These are phyloP conservation scores for Actinostola sp. DNA, from an alignment of 92 coral and sea anemone species.

Conservation along the genomic window DNA sequence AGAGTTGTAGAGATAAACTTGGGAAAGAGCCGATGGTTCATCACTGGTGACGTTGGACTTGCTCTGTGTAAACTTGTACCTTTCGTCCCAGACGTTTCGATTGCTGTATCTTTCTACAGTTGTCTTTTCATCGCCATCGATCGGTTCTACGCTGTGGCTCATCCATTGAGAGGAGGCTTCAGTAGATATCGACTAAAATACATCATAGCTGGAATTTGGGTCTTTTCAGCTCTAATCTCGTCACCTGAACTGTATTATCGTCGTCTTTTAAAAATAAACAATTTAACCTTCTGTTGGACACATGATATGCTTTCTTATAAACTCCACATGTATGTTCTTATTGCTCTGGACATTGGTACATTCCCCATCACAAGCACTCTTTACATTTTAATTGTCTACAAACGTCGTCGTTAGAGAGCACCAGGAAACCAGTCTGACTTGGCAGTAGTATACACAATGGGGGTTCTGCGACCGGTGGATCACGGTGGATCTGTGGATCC, in stretches of 20 bases:
- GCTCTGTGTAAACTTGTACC: conserved; percentile 8
- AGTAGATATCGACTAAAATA: conserved; percentile 15
- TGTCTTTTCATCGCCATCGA: conserved; percentile 24
- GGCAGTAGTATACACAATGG: too few species aligned
- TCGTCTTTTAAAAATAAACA: not conserved
- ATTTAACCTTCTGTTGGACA: not conserved
- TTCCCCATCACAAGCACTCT: not conserved
- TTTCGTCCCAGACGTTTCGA: not conserved
- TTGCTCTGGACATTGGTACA: not conserved
- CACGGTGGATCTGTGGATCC: too few species aligned
- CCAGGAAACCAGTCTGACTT: not conserved
- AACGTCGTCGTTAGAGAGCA: not conserved
- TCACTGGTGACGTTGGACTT: not conserved
- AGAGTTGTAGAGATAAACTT: not conserved
- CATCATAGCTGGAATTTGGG: conserved; percentile 24
- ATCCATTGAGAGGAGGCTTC: conserved; percentile 24
- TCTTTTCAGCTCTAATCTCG: not conserved
- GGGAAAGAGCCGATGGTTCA: not conserved
- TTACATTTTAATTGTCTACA: not conserved
- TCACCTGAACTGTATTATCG: conserved; percentile 2
- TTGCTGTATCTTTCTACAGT: conserved; percentile 6
- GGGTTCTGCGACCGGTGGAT: too few species aligned
- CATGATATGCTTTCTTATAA: not conserved
- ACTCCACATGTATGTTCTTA: not conserved
- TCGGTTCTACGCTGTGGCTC: conserved; percentile 15